phyloP scores from a whole-genome alignment of 2,113 vertebrate species.

The Orientallactaga bullata region DNA sequence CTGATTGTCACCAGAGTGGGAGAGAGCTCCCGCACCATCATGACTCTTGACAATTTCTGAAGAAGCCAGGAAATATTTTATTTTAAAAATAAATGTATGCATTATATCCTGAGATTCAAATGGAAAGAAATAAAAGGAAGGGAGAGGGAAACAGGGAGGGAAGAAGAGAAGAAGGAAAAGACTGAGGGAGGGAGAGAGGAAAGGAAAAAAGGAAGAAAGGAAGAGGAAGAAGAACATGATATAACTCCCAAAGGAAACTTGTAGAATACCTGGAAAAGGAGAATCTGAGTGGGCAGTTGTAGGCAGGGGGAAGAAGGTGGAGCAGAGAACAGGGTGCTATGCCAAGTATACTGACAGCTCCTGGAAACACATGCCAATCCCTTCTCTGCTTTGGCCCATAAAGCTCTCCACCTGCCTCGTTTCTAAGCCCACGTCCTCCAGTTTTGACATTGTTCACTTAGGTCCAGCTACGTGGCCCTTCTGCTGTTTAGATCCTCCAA shows the following conservation, averaged over 20 bases:
- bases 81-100: background rate
- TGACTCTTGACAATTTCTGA: background rate
- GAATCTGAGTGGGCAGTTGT: background rate
- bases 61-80: background rate
- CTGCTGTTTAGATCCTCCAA: background rate
- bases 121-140: background rate
- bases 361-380: background rate
- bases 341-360: background rate
- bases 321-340: accelerated
- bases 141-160: background rate
- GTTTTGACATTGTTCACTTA: background rate
- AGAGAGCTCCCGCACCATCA: accelerated
- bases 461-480: background rate
- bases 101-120: background rate
- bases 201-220: too few species aligned
- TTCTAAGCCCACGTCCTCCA: background rate
- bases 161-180: background rate
- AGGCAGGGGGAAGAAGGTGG: background rate
- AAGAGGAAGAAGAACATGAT: background rate
- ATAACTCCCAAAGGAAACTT: background rate
- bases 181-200: background rate
- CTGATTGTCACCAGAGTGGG: background rate
- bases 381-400: background rate
- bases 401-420: background rate
- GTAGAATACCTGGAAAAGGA: background rate